Conservation (phyloP, 2,888 invertebrate species). For the Dione vanillae region DNA sequence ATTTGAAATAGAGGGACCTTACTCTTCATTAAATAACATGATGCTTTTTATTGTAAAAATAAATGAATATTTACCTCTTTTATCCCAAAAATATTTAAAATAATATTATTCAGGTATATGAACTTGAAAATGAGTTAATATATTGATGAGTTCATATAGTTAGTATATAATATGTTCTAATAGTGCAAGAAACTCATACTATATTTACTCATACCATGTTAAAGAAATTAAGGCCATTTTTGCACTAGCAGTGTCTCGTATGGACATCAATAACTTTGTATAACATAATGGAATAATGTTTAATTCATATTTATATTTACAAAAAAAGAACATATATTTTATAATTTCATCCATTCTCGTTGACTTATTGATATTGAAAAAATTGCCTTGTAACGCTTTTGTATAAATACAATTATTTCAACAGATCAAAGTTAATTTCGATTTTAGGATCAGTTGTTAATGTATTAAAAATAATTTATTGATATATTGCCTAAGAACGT, state of each 20-base stretch:
- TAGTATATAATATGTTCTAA: no score
- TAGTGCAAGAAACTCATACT: no score
- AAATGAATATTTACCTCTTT: no score
- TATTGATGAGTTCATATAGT: no score
- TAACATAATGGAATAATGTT: slow-evolving; percentile 14
- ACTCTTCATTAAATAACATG: no score
- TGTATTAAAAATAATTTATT: slow-evolving; percentile 13
- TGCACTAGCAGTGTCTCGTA: slow-evolving; percentile 13
- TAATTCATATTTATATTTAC: neutral
- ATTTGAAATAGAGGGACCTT: no score
- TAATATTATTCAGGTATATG: no score
- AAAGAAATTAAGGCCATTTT: neutral
- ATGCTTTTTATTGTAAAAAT: no score
- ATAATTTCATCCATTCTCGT: slow-evolving; percentile 14
- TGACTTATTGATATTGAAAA: slow-evolving; percentile 14
- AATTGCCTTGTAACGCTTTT: slow-evolving; percentile 13
- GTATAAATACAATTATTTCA: neutral
- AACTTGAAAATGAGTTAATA: no score
- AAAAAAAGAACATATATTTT: slow-evolving; percentile 1
- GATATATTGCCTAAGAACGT: slow-evolving; percentile 5
- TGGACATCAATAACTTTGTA: slow-evolving; percentile 9
- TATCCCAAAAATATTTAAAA: no score
- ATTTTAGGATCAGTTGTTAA: slow-evolving; percentile 10
- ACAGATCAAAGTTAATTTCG: neutral
- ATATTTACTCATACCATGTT: no score